Base-by-base conservation (phyloP, 1,140 invertebrate genomes). In the Caenorhabditis latens region DNA sequence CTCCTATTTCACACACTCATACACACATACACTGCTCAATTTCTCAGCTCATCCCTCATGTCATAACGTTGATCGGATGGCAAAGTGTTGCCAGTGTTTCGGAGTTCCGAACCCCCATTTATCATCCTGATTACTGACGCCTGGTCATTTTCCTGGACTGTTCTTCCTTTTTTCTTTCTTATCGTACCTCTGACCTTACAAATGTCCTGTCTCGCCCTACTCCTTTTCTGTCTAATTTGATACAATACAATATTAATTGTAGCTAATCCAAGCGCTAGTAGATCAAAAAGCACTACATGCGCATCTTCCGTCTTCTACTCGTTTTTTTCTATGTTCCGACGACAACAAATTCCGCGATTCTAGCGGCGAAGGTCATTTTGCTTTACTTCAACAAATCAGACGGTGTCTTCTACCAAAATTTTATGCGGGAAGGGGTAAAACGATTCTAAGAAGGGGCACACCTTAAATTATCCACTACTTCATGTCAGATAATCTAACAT, bases 1-100 rank as follows among this genome's bases (percentile, higher is more conserved):
- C 71, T 79, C 71, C 46, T 79, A 53, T 79, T 79, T 79, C 71
- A 79, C 71, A 71, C 65, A 50, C 71, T 79, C 71, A 79, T 50
- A 71, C 65, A 71, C 65, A 79, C 71, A 79, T 79, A 79, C 71
- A 79, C 71, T 79, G 71, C 71, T 79, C 67, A 50, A 79, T 79
- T 79, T 79, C 71, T 79, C 71, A 79, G 71, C 71, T 79, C 71
- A 50, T 79, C 71, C 71, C 71, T 79, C 21, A 79, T 79, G 71
- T 79, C 71, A 79, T 79, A 79, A 79, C 71, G 71, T 79, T 53
- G 71, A 79, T 79, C n/a, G 71, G 71, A 24, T 46, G 71, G 46
- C 46, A 50, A 21, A 32, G 71, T 79, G 71, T 79, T 79, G 71
- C 71, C 46, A 79, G 46, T 53, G 67, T 40, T 32, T 32, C 32